A percentile compares a stretch with the other conserved stretches of the same genome.
Evolutionary conservation across 2,113 vertebrate genomes (phyloP).

Genomic region (Myiagra hebetior): DNA sequence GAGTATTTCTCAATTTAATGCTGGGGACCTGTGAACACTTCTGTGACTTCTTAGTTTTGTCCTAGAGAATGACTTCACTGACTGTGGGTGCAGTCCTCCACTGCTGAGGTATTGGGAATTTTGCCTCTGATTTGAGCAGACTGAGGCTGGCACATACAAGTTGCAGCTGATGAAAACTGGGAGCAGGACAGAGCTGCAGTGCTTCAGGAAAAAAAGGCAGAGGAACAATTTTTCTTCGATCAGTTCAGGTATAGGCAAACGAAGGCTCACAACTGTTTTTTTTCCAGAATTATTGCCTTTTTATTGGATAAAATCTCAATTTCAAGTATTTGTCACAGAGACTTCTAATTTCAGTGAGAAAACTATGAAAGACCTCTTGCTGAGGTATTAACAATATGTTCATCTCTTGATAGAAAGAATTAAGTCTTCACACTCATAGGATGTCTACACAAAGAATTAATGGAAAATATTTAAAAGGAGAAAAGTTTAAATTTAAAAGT

Average conservation of each 20-base stretch:
- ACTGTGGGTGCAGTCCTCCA: not conserved
- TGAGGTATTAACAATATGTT: not conserved
- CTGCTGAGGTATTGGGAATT: not conserved
- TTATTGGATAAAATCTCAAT: not conserved
- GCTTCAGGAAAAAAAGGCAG: not conserved
- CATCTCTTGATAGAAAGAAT: not conserved
- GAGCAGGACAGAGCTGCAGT: not conserved
- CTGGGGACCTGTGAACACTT: not conserved
- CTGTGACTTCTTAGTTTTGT: not conserved
- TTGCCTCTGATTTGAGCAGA: not conserved
- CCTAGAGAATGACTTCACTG: not conserved
- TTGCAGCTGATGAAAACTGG: not conserved
- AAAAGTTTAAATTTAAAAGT: not conserved
- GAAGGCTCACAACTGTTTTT: not conserved
- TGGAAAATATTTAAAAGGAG: not conserved
- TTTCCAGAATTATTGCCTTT: not conserved
- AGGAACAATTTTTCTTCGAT: not conserved
- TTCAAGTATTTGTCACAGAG: not conserved
- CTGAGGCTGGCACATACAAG: not conserved
- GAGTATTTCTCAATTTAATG: not conserved
- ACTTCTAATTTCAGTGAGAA: not conserved
- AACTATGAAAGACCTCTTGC: not conserved
- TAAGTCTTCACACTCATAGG: not conserved
- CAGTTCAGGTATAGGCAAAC: not conserved
- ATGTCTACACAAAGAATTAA: not conserved